Evolutionary conservation across 2,888 invertebrate species (phyloP).

Genomic region (Cryptops parisi): DNA sequence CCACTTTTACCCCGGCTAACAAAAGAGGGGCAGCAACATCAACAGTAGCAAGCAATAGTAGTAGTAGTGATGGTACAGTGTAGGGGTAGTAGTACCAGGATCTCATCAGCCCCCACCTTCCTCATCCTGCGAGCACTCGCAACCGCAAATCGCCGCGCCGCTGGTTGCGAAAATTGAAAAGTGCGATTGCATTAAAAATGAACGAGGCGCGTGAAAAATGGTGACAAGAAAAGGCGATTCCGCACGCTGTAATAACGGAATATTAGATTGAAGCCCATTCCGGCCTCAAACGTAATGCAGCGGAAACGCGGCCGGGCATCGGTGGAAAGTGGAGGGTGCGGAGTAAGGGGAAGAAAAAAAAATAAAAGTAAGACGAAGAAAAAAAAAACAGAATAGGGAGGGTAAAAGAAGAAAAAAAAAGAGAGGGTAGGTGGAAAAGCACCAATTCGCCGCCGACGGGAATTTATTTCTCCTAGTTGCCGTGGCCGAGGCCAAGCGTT

Average conservation of each 20-base stretch:
- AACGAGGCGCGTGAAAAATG: constrained; percentile 11
- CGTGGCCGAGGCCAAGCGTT: not conserved
- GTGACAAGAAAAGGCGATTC: constrained; percentile 12
- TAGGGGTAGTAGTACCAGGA: too few relatives aligned
- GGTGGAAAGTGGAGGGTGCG: not conserved
- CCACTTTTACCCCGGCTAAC: too few relatives aligned
- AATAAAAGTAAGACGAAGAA: too few relatives aligned
- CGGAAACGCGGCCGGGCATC: constrained; percentile 1
- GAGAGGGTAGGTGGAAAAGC: too few relatives aligned
- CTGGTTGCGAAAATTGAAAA: constrained; percentile 12
- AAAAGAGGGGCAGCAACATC: too few relatives aligned
- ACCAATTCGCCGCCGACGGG: not conserved
- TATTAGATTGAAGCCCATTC: constrained; percentile 10
- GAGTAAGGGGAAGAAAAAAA: too few relatives aligned
- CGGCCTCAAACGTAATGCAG: constrained; percentile 3
- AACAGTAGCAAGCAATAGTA: too few relatives aligned
- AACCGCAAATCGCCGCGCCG: constrained; percentile 11
- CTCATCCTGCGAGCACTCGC: not conserved
- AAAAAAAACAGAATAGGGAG: too few relatives aligned
- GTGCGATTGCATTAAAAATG: constrained; percentile 13
- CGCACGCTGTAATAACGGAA: constrained; percentile 10
- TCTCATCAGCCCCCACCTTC: not conserved
- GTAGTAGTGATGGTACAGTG: too few relatives aligned
- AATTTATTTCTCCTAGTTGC: not conserved
- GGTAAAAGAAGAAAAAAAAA: too few relatives aligned